Base-by-base conservation (phyloP, 2,113 vertebrate species). In the Lepus americanus region DNA sequence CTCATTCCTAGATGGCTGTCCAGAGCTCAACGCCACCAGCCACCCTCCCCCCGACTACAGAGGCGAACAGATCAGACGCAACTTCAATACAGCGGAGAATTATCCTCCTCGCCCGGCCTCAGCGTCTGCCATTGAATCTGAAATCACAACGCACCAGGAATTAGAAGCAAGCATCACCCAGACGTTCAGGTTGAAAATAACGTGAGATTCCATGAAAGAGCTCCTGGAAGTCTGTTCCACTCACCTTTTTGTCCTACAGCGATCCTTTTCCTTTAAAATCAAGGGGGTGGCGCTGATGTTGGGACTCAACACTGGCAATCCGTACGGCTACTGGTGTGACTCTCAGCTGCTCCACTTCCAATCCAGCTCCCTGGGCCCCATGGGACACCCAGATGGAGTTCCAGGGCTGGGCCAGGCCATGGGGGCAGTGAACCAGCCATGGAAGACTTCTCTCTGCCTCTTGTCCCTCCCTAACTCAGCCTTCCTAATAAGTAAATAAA, bases 1-100 rank as follows among this genome's bases (percentile, higher is more conserved):
- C 16, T 86, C 36, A 33, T 97, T 94, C 96, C 92, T 12, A 44
- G 55, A 77, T 85, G 92, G 96, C 69, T 96, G 96, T 27, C 53
- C 93, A 82, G 82, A 87, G 39, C 39, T 88, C 27, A 29, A 39
- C n/a, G 94, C 86, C 67, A 91, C 6, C 29, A 25, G 0, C 4
- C 0, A 20, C 53, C 49, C 88, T 92, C 63, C 27, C 49, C 69
- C 27, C 19, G 72, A 74, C 66, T n/a, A 13, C 17, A 44, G 85
- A 94, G 84, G 88, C 76, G 84, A 89, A 83, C 63, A 86, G 89
- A n/a, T 51, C 31, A 39, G 49, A 7, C 1, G 0, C 7, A n/a
- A 63, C 25, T 31, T 23, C n/a, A 92, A 44, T 5, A 80, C 5
- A 27, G 25, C 19, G 27, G 59, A n/a, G 1, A 90, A 94, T 67